phyloP scores from a whole-genome alignment of 2,888 invertebrate species.

The Nomada flava region DNA sequence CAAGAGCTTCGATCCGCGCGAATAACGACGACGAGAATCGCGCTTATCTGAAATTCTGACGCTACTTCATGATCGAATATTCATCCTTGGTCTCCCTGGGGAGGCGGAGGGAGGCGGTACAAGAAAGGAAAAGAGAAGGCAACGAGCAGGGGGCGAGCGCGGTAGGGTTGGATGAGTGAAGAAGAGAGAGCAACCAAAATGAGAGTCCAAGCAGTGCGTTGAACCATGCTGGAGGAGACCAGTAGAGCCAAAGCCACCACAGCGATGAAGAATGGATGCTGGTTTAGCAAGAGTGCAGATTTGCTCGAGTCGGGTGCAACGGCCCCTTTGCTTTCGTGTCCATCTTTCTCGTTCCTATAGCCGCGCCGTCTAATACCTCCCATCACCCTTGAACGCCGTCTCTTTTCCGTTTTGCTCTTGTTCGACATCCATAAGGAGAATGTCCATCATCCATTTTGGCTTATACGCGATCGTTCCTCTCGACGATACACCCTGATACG shows the following conservation, averaged over 20 bases:
- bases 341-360: slow-evolving; percentile 77
- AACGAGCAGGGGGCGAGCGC: background rate
- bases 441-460: slow-evolving; percentile 78
- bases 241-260: slow-evolving; percentile 72
- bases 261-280: slow-evolving; percentile 82
- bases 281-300: slow-evolving; percentile 83
- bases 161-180: slow-evolving; percentile 43
- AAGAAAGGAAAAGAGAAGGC: slow-evolving; percentile 52
- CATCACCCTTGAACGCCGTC: slow-evolving; percentile 65
- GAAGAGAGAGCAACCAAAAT: slow-evolving; percentile 60
- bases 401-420: slow-evolving; percentile 74
- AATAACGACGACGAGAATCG: slow-evolving; percentile 60
- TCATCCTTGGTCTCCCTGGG: slow-evolving; percentile 58
- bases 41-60: slow-evolving; percentile 66
- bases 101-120: slow-evolving; percentile 19
- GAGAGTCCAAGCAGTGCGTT: slow-evolving; percentile 65
- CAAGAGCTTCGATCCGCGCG: slow-evolving; percentile 59
- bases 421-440: slow-evolving; percentile 77
- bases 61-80: slow-evolving; percentile 70
- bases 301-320: slow-evolving; percentile 81
- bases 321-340: slow-evolving; percentile 80
- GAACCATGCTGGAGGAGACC: slow-evolving; percentile 68
- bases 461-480: slow-evolving; percentile 70
- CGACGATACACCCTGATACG: slow-evolving; percentile 26
- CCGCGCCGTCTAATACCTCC: slow-evolving; percentile 76